These are phyloP conservation scores for Augiades crinisus DNA, from an alignment of 2,888 invertebrate genomes.

Conservation along the genomic window DNA sequence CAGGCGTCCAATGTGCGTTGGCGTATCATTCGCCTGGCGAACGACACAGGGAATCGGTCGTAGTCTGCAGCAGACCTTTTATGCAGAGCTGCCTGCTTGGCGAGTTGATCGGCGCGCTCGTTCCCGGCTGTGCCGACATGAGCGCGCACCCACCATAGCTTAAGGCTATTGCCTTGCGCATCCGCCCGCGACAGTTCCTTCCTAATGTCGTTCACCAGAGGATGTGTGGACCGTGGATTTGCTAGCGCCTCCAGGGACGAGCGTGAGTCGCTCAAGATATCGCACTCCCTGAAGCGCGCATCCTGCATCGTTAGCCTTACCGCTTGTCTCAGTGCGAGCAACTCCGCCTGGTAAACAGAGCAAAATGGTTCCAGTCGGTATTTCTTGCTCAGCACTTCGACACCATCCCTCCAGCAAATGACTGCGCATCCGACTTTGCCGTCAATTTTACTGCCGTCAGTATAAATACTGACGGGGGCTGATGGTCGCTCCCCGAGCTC, in stretches of 20 bases:
- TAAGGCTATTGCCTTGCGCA: background rate
- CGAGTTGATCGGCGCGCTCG: too few relatives aligned
- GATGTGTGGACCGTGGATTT: too few relatives aligned
- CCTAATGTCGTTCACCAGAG: too few relatives aligned
- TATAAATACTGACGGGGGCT: too few relatives aligned
- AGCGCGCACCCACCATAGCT: background rate
- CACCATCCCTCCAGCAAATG: constrained; percentile 4
- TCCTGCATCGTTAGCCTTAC: background rate
- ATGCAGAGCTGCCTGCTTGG: background rate
- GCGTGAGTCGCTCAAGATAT: constrained; percentile 8
- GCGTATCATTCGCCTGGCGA: background rate
- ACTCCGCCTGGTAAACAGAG: constrained; percentile 2
- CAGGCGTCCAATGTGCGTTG: too few relatives aligned
- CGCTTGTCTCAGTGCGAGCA: background rate
- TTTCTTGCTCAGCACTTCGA: too few relatives aligned
- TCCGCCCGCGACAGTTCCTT: background rate
- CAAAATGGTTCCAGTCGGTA: too few relatives aligned
- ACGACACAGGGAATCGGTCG: background rate
- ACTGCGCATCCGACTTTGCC: background rate
- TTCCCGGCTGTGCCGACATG: too few relatives aligned
- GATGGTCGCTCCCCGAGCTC: background rate
- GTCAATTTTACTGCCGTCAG: too few relatives aligned
- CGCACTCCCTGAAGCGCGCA: background rate
- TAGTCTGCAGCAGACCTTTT: background rate
- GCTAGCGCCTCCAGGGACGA: too few relatives aligned